Evolutionary conservation across 1,140 invertebrate genomes (phyloP).

Genomic region (Caerostris extrusa): DNA sequence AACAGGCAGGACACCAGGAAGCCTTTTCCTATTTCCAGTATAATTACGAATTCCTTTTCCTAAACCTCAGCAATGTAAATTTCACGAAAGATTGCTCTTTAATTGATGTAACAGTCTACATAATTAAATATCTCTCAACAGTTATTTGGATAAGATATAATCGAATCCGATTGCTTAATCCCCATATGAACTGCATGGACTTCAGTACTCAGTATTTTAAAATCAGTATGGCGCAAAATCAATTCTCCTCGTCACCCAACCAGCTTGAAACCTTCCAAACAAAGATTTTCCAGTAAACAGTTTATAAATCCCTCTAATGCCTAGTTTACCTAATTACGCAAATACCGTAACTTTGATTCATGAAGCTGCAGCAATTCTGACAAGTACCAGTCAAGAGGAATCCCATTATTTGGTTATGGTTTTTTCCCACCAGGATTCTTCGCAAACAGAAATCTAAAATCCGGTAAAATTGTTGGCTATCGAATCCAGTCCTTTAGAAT

Average conservation of each 20-base stretch:
- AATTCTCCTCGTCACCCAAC: not conserved
- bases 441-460: not conserved
- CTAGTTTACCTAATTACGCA: constrained; percentile 19
- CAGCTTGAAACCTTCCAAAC: not conserved
- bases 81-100: not conserved
- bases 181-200: constrained; percentile 6
- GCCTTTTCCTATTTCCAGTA: not conserved
- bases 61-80: not conserved
- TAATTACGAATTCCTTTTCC: not conserved
- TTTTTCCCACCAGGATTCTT: constrained; percentile 26
- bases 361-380: constrained; percentile 7
- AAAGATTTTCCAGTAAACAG: constrained; percentile 36
- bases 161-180: not conserved
- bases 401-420: constrained; percentile 25
- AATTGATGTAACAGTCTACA: constrained; percentile 13
- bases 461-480: not conserved
- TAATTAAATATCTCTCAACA: constrained; percentile 25
- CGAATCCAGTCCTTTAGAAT: not conserved
- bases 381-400: not conserved
- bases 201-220: not conserved
- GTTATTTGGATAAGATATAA: constrained; percentile 40
- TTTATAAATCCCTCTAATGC: constrained; percentile 32
- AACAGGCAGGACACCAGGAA: not conserved
- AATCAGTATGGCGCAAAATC: constrained; percentile 15
- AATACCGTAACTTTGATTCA: constrained; percentile 9